Conservation (phyloP, 2,888 invertebrate genomes). For the Eretmocerus hayati region DNA sequence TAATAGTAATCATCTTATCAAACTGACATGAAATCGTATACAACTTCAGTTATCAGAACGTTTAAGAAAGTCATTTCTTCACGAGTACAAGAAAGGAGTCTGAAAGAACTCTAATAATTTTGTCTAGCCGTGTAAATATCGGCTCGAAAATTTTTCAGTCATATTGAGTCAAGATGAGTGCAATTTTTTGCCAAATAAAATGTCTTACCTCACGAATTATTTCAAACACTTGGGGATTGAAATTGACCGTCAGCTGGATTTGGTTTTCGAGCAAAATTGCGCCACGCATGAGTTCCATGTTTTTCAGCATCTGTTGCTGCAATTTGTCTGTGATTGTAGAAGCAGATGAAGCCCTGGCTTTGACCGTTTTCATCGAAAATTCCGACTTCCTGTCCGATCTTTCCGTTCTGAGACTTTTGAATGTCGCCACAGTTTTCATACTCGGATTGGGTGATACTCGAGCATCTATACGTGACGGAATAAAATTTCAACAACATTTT, state of each 20-base stretch:
- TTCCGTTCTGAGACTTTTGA: background rate
- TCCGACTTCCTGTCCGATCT: background rate
- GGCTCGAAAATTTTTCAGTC: background rate
- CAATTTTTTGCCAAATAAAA: no score
- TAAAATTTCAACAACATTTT: no score
- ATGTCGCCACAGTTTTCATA: background rate
- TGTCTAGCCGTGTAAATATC: no score
- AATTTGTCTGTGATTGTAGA: conserved; percentile 8
- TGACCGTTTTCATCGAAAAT: background rate
- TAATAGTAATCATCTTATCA: no score
- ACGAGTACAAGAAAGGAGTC: no score
- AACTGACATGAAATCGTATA: no score
- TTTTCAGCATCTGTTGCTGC: conserved; percentile 12
- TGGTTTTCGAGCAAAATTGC: conserved; percentile 62
- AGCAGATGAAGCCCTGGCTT: background rate
- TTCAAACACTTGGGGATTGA: conserved; percentile 59
- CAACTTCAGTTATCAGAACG: no score
- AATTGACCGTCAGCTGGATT: conserved; percentile 61
- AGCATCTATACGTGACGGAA: background rate
- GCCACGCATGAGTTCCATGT: conserved; percentile 52
- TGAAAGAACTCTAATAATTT: no score
- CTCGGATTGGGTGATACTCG: conserved; percentile 4
- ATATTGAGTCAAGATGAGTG: no score
- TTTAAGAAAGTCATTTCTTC: no score
- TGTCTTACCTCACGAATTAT: conserved; percentile 58